phyloP scores from a whole-genome alignment of 2,113 vertebrate species.

The Phalacrocorax brasilianus region DNA sequence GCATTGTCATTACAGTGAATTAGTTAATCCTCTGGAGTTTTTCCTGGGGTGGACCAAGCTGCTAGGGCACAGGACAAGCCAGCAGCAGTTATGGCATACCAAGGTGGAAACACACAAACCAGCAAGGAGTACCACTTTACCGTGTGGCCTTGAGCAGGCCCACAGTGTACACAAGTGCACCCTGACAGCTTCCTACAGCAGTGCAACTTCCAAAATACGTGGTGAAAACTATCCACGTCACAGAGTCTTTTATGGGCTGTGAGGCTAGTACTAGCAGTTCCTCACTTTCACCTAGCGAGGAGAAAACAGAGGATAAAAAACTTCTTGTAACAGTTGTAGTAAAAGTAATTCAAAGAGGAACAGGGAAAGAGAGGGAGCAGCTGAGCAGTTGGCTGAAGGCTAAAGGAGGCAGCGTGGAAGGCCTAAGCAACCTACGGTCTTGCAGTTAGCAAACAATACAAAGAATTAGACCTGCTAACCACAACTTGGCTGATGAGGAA shows the following conservation, averaged over 20 bases:
- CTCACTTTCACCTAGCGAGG: background rate
- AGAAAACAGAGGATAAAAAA: background rate
- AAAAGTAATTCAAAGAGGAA: background rate
- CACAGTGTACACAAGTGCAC: background rate
- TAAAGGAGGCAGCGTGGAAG: background rate
- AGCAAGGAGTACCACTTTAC: background rate
- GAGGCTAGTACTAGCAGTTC: background rate
- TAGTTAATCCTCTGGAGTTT: background rate
- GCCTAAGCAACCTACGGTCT: background rate
- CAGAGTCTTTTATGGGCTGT: background rate
- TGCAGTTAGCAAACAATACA: background rate
- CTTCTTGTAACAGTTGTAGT: background rate
- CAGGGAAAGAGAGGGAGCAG: background rate
- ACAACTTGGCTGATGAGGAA: background rate
- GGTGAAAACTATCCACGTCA: background rate
- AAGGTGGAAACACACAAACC: background rate
- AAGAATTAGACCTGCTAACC: background rate
- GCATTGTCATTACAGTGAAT: background rate
- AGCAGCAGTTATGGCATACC: background rate
- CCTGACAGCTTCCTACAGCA: background rate
- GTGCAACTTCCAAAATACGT: background rate
- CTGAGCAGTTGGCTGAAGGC: background rate
- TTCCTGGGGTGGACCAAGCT: background rate
- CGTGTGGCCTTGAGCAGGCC: background rate
- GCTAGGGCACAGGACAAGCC: background rate